phyloP scores from a whole-genome alignment of 2,113 vertebrate species.

The Tonatia bakeri region DNA sequence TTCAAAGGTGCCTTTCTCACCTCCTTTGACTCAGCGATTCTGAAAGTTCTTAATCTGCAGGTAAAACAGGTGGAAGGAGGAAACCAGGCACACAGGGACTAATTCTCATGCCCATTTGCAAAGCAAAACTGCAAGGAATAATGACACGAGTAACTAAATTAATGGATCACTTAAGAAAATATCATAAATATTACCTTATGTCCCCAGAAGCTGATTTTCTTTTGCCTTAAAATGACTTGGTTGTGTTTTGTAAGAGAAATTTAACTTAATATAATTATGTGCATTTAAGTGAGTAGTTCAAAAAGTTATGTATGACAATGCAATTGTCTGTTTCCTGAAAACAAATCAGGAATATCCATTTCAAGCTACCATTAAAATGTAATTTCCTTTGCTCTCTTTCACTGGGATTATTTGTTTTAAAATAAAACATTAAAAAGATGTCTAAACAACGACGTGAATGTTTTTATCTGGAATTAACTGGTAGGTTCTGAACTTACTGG shows the following conservation, averaged over 20 bases:
- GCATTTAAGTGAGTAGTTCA: conserved; percentile 87
- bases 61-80: conserved; percentile 59
- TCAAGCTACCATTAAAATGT: conserved; percentile 77
- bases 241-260: conserved; percentile 89
- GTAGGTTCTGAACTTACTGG: not conserved
- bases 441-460: conserved; percentile 56
- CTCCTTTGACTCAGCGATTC: conserved; percentile 73
- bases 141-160: conserved; percentile 33
- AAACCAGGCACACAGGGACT: conserved; percentile 39
- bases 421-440: conserved; percentile 73
- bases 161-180: conserved; percentile 64
- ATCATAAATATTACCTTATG: conserved; percentile 76
- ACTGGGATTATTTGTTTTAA: conserved; percentile 70
- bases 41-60: conserved; percentile 51
- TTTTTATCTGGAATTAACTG: conserved; percentile 34
- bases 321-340: conserved; percentile 86
- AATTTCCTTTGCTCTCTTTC: conserved; percentile 74
- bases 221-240: conserved; percentile 92
- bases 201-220: conserved; percentile 83
- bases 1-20: conserved; percentile 88
- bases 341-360: conserved; percentile 84
- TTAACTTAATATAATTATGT: conserved; percentile 91
- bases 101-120: conserved; percentile 29
- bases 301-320: conserved; percentile 88
- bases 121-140: conserved; percentile 42